A percentile compares a stretch with the other conserved stretches of the same genome.
These are phyloP conservation scores for Samia ricini DNA, from an alignment of 1,140 invertebrate species.

Conservation along the genomic window DNA sequence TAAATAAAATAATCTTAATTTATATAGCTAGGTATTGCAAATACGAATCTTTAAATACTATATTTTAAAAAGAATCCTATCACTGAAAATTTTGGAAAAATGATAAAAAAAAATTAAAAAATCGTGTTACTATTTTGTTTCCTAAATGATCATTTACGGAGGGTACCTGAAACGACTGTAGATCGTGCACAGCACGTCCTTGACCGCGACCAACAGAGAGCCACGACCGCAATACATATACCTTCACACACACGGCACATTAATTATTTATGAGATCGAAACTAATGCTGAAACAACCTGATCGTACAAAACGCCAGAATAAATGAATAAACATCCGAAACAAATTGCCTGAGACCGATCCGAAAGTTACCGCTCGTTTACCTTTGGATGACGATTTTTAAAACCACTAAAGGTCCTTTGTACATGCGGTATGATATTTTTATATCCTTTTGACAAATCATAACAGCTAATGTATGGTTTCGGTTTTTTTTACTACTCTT, in stretches of 20 bases:
- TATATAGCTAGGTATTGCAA: too few relatives aligned
- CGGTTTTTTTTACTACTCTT: too few relatives aligned
- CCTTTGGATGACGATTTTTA: slow-evolving; percentile 9
- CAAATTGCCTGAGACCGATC: slow-evolving; percentile 45
- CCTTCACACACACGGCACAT: slow-evolving; percentile 41
- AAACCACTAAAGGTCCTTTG: slow-evolving; percentile 25
- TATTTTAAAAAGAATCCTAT: background rate
- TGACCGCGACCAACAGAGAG: slow-evolving; percentile 44
- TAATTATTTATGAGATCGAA: slow-evolving; percentile 68
- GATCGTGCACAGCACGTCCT: slow-evolving; percentile 40
- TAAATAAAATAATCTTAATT: too few relatives aligned
- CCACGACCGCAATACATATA: slow-evolving; percentile 38
- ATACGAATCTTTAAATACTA: too few relatives aligned
- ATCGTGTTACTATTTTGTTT: background rate
- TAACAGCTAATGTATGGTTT: too few relatives aligned
- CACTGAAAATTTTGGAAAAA: background rate
- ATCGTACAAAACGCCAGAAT: slow-evolving; percentile 51
- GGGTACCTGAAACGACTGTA: slow-evolving; percentile 1
- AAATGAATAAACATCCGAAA: slow-evolving; percentile 62
- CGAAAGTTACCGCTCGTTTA: slow-evolving; percentile 8
- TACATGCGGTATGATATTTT: background rate
- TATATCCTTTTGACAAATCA: background rate
- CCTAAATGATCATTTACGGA: background rate
- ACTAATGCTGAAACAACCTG: slow-evolving; percentile 54
- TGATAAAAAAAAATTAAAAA: background rate